Base-by-base conservation (phyloP, 2,888 invertebrate genomes). In the Ferdinandea cuprea region DNA sequence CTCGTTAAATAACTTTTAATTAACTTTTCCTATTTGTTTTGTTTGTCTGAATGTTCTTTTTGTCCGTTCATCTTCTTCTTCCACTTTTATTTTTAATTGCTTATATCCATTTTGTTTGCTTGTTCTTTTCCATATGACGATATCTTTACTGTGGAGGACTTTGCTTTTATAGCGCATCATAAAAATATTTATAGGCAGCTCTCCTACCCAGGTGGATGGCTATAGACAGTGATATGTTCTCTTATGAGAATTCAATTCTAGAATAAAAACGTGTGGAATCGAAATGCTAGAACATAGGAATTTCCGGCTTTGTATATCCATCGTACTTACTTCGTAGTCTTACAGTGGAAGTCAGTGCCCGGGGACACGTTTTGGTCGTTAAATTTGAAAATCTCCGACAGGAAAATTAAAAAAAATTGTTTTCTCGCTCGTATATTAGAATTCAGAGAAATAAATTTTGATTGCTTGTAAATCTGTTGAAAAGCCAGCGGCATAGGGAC, bases 1-100 rank as follows among this genome's bases (percentile, higher is more conserved):
- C 71, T 65, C 81, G 77, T 77, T 81, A 81, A 76, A 77, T 72
- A 81, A 81, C 59, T 81, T 81, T 81, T 81, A 81, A 81, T 81
- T 81, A 81, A 80, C 80, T 81, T 81, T 81, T 76, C 65, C 66
- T 61, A 81, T 76, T 71, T 74, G 58, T 80, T 72, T 72, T 65
- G 52, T 48, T 65, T 56, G 11, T 44, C 21, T n/a, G 28, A 25
- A 61, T 54, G 44, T 42, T 58, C 37, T 48, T 59, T 56, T 8
- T 35, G 13, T 35, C 11, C n/a, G 30, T 25, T 2, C n/a, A n/a
- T n/a, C n/a, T 37, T 66, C 30, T 19, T 44, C 59, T 58, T 3
- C 5, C 3, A 1, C 15, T 44, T 44, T 66, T 61, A 54, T 7
- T 50, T 68, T 48, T 40, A 59, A 66, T 35, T 61, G 40, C 13